Evolutionary conservation across 2,888 invertebrate genomes (phyloP).

Genomic region (Plagodis dolabraria): DNA sequence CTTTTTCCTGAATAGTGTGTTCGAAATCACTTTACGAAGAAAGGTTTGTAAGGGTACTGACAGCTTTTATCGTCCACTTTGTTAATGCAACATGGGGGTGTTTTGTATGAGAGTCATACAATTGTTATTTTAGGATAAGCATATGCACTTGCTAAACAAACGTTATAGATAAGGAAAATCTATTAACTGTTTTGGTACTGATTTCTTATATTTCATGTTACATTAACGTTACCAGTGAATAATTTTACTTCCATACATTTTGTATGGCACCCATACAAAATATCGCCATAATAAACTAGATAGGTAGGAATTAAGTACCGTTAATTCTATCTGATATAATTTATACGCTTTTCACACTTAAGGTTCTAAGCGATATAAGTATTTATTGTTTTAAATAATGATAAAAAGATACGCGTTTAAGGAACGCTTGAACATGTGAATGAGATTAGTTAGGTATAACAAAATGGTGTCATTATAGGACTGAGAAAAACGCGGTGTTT

Average conservation of each 20-base stretch:
- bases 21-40: slow-evolving; percentile 11
- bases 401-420: slow-evolving; percentile 31
- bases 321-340: slow-evolving; percentile 66
- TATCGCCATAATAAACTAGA: slow-evolving; percentile 36
- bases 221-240: slow-evolving; percentile 36
- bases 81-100: slow-evolving; percentile 27
- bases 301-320: slow-evolving; percentile 68
- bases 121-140: slow-evolving; percentile 6
- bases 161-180: neutral
- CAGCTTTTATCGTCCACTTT: slow-evolving; percentile 27
- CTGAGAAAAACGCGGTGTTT: slow-evolving; percentile 26
- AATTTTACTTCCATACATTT: slow-evolving; percentile 27
- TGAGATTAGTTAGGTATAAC: slow-evolving; percentile 78
- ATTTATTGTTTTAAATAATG: slow-evolving; percentile 64
- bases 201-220: neutral
- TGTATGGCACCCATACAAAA: slow-evolving; percentile 45
- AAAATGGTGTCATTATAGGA: slow-evolving; percentile 43
- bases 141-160: neutral
- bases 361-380: slow-evolving; percentile 80
- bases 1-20: no score
- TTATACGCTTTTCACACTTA: slow-evolving; percentile 79
- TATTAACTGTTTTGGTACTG: neutral
- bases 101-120: slow-evolving; percentile 37
- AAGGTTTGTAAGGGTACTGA: slow-evolving; percentile 22
- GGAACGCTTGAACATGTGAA: slow-evolving; percentile 54